Evolutionary conservation across 1,140 invertebrate genomes (phyloP).

Genomic region (Bombus sylvicola): DNA sequence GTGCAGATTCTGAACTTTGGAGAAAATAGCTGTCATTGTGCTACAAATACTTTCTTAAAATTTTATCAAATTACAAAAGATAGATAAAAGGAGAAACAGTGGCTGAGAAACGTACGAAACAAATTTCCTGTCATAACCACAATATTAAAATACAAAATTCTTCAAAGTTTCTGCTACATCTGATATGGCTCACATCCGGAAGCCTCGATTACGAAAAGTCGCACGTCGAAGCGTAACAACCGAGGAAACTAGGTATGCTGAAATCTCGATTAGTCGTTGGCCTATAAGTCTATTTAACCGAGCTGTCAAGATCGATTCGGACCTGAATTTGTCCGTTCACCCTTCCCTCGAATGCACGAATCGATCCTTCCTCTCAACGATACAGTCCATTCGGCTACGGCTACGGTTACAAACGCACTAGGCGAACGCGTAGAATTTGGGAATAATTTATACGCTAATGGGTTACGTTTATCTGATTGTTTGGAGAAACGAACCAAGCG

Average conservation of each 20-base stretch:
- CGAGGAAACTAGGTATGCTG: background rate
- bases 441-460: slow-evolving; percentile 32
- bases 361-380: slow-evolving; percentile 20
- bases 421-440: slow-evolving; percentile 18
- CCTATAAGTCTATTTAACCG: background rate
- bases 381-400: slow-evolving; percentile 6
- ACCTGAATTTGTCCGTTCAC: background rate
- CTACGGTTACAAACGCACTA: background rate
- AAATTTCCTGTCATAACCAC: too few species aligned
- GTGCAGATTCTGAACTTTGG: too few species aligned
- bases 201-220: too few species aligned
- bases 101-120: too few species aligned
- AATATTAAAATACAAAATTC: too few species aligned
- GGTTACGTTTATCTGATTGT: slow-evolving; percentile 33
- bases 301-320: background rate
- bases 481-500: slow-evolving; percentile 3
- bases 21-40: too few species aligned
- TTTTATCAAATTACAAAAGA: too few species aligned
- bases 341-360: background rate
- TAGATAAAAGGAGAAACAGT: too few species aligned
- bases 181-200: too few species aligned
- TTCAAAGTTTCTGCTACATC: too few species aligned
- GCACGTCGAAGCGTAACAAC: background rate
- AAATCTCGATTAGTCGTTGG: background rate
- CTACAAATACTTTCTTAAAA: too few species aligned